phyloP scores from a whole-genome alignment of 2,888 invertebrate genomes.

The Ormia ochracea region DNA sequence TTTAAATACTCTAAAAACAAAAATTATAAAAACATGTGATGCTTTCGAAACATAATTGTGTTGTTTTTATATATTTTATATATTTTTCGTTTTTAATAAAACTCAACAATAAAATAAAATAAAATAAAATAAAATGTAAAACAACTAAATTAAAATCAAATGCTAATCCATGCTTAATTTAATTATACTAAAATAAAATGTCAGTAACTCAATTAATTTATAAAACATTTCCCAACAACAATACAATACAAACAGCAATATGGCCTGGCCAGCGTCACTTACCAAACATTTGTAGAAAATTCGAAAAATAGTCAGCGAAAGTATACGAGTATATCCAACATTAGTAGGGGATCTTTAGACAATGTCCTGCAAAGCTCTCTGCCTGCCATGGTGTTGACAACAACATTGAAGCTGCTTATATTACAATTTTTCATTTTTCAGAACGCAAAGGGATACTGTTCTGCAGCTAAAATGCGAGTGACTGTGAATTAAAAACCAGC shows the following conservation, averaged over 20 bases:
- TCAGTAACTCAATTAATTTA: constrained; percentile 76
- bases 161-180: constrained; percentile 75
- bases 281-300: not conserved
- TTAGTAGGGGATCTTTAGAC: constrained; percentile 51
- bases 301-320: not conserved
- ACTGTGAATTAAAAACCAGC: constrained; percentile 37
- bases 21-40: constrained; percentile 29
- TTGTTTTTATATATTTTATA: not conserved
- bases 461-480: not conserved
- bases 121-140: constrained; percentile 15
- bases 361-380: constrained; percentile 50
- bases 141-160: constrained; percentile 74
- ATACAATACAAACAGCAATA: constrained; percentile 12
- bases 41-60: not conserved
- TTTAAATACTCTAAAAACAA: constrained; percentile 24
- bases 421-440: constrained; percentile 6
- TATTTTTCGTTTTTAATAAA: not conserved
- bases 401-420: constrained; percentile 49
- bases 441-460: not conserved
- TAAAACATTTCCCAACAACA: constrained; percentile 66
- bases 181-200: constrained; percentile 76
- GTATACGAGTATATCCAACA: constrained; percentile 29
- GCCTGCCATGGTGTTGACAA: constrained; percentile 57
- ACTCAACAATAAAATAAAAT: constrained; percentile 7
- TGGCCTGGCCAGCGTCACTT: constrained; percentile 17